phyloP scores from a whole-genome alignment of 2,113 vertebrate genomes.

The Catharus fuscescens region DNA sequence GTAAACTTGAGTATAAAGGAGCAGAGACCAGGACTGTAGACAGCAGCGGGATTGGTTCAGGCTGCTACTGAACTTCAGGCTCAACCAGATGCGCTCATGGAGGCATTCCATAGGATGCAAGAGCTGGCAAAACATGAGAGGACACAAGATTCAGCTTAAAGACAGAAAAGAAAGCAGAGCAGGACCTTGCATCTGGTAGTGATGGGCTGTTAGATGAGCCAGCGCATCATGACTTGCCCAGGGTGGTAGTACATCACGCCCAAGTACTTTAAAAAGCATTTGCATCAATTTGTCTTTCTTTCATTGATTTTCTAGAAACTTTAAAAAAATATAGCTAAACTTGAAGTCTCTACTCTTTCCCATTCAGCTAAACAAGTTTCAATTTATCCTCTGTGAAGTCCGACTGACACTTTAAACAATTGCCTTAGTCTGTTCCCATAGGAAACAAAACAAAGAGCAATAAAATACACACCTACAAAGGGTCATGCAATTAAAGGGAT shows the following conservation, averaged over 20 bases:
- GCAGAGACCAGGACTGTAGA: neutral
- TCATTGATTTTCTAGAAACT: neutral
- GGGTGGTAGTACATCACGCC: neutral
- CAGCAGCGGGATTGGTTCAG: neutral
- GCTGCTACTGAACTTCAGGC: neutral
- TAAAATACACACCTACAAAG: neutral
- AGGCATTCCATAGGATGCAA: neutral
- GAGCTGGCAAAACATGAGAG: neutral
- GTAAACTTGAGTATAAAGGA: neutral
- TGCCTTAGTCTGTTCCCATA: neutral
- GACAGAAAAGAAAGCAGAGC: neutral
- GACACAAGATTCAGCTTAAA: neutral
- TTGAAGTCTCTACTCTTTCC: neutral
- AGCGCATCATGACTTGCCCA: neutral
- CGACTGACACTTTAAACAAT: neutral
- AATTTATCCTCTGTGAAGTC: neutral
- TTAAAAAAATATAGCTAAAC: neutral
- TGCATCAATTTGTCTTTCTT: neutral
- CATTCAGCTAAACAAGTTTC: neutral
- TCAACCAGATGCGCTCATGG: neutral
- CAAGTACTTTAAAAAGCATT: neutral
- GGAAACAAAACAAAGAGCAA: slow-evolving; percentile 10
- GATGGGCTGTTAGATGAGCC: neutral
- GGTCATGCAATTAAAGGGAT: neutral
- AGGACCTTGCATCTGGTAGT: neutral